Evolutionary conservation across 2,797 vertebrate genomes (phyloP), one percentile per base, ranked within the genome.

Genomic region (Lepilemur septentrionalis): DNA sequence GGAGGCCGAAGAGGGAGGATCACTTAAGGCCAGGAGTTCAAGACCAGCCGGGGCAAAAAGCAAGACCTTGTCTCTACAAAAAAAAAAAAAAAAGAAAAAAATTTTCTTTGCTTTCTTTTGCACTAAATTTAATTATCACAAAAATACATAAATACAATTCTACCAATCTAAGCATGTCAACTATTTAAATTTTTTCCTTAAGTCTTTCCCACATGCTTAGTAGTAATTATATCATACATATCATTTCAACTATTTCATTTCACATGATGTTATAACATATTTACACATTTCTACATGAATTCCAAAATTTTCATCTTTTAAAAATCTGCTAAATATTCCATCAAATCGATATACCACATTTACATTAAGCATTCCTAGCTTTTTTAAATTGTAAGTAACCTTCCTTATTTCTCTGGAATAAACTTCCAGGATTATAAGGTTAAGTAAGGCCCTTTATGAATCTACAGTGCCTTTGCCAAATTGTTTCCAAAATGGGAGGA

Each of bases 311-410:
- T 82, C 50, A 70, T 72, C 11, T 46, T 81, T 73, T 67, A 46
- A 72, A 95, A 93, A 84, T 85, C 23, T 88, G 30, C 30, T 76
- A 69, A 92, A 84, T 15, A 61, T 95, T n/a, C 61, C 46, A 73
- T 78, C 35, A 63, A 50, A 17, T 76, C 63, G 18, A 91, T 93
- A 72, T n/a, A n/a, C 7, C 35, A n/a, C 5, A 63, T 23, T 67
- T 84, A 75, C 32, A 89, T 59, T 75, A 89, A 55, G 22, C 15
- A 70, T 81, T 93, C 7, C 63, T n/a, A 65, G 63, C 18, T 65
- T n/a, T n/a, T 63, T 65, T 9, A 4, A 18, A 65, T 72, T 86
- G 6, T 80, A 75, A 89, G 79, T 89, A 94, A 70, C 3, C 12
- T 23, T 75, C 43, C n/a, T 88, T 59, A 22, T 72, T 90, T 90